Conservation (phyloP, 2,888 invertebrate genomes). For the Endotricha flammealis region DNA sequence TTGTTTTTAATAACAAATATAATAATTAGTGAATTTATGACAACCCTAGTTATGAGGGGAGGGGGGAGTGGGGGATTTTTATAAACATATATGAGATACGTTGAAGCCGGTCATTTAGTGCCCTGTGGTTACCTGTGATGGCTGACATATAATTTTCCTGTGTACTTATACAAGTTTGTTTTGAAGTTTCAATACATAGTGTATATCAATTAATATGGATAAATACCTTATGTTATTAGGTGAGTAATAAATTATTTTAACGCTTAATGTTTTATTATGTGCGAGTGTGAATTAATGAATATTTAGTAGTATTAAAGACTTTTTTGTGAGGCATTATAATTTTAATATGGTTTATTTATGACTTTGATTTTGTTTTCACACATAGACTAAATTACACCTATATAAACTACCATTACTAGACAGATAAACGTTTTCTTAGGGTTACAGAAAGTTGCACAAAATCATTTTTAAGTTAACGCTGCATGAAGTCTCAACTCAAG, state of each 20-base stretch:
- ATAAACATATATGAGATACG: slow-evolving; percentile 9
- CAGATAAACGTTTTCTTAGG: too few species aligned
- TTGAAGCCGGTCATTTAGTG: slow-evolving; percentile 5
- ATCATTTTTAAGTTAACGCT: too few species aligned
- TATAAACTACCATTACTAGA: too few species aligned
- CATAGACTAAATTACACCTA: too few species aligned
- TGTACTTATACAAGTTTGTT: slow-evolving; percentile 5
- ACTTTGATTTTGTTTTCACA: not conserved
- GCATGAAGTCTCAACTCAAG: too few species aligned
- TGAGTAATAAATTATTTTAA: not conserved
- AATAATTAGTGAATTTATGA: too few species aligned
- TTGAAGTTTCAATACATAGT: slow-evolving; percentile 4
- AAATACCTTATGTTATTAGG: slow-evolving; percentile 2
- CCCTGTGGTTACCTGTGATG: slow-evolving; percentile 1
- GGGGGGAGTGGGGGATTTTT: slow-evolving; percentile 1
- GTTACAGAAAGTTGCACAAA: too few species aligned
- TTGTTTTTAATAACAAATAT: too few species aligned
- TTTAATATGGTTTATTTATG: not conserved
- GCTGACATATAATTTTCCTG: slow-evolving; percentile 5
- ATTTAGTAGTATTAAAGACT: too few species aligned
- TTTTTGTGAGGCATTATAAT: too few species aligned
- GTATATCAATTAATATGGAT: slow-evolving; percentile 3
- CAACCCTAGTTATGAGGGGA: slow-evolving; percentile 4
- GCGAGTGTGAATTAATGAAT: too few species aligned
- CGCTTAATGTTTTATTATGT: too few species aligned